These are phyloP conservation scores for Gouania willdenowi DNA, from an alignment of 2,797 vertebrate species.

Conservation along the genomic window DNA sequence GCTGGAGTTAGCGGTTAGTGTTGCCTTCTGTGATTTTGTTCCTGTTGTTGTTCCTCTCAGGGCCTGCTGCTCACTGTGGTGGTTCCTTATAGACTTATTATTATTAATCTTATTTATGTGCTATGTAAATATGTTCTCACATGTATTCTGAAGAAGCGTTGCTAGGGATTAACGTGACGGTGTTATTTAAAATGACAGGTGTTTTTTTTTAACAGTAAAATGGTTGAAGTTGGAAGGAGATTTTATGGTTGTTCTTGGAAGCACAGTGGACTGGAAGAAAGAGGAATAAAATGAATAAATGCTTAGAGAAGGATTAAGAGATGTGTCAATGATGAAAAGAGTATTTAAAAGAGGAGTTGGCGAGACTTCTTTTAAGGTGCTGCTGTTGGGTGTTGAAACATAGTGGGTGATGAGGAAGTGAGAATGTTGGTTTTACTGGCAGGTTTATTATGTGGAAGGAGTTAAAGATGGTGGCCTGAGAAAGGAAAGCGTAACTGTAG, in stretches of 20 bases:
- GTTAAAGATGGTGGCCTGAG: no score
- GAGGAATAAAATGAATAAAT: no score
- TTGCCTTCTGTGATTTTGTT: no score
- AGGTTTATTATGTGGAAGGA: conserved; percentile 10
- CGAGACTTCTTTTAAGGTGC: no score
- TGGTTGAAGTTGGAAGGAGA: not conserved
- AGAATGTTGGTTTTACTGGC: not conserved
- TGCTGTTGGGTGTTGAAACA: no score
- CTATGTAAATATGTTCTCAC: conserved; percentile 40
- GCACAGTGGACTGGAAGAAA: no score
- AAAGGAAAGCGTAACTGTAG: no score
- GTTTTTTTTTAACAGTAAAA: not conserved
- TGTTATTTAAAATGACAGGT: conserved; percentile 17
- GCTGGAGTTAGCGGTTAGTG: no score
- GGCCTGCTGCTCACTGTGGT: conserved; percentile 41
- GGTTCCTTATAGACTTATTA: not conserved
- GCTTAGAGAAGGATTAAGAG: no score
- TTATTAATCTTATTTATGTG: conserved; percentile 60
- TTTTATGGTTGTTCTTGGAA: no score
- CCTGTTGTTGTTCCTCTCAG: conserved; percentile 61
- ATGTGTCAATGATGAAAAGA: not conserved
- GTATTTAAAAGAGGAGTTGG: no score
- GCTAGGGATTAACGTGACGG: conserved; percentile 12
- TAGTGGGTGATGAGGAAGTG: conserved; percentile 19
- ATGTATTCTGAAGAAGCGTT: conserved; percentile 24